These are phyloP conservation scores for Pollicipes pollicipes DNA, from an alignment of 1,140 invertebrate genomes.

Conservation along the genomic window DNA sequence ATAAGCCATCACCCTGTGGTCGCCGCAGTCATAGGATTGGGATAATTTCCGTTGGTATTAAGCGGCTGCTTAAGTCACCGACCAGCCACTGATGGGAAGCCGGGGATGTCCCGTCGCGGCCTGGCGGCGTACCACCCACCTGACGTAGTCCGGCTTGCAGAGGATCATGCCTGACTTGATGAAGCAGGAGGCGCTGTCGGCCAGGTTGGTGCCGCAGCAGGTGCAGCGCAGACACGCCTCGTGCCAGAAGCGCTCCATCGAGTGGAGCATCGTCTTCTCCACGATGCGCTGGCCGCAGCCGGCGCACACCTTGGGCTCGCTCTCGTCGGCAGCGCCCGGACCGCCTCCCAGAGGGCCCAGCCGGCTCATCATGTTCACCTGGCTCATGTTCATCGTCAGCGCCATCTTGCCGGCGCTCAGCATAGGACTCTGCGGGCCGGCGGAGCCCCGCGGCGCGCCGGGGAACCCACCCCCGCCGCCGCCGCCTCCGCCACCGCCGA, in stretches of 20 bases:
- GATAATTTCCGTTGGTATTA: too few species aligned
- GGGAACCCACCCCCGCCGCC: background rate
- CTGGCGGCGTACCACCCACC: too few species aligned
- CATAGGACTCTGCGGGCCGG: background rate
- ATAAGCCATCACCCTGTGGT: too few species aligned
- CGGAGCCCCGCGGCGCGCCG: background rate
- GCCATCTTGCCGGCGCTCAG: background rate
- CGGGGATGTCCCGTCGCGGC: too few species aligned
- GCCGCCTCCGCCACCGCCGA: too few species aligned
- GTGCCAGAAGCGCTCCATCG: slow-evolving; percentile 20
- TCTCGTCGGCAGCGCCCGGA: slow-evolving; percentile 10
- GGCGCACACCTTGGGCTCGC: slow-evolving; percentile 17
- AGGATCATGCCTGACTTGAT: slow-evolving; percentile 19
- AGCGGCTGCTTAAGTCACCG: too few species aligned
- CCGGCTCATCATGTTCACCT: background rate
- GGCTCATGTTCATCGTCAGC: background rate
- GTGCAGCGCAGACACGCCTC: slow-evolving; percentile 18
- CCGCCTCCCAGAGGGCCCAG: slow-evolving; percentile 11
- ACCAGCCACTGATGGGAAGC: too few species aligned
- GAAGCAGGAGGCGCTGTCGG: slow-evolving; percentile 19
- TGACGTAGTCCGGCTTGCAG: slow-evolving; percentile 20
- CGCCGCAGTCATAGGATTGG: too few species aligned
- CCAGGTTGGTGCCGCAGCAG: slow-evolving; percentile 18
- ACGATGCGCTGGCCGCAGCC: slow-evolving; percentile 18
- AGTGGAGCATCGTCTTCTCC: slow-evolving; percentile 19